A percentile compares a stretch with the other conserved stretches of the same genome.
phyloP scores from a whole-genome alignment of 2,797 vertebrate genomes.

The Passerculus sandwichensis region DNA sequence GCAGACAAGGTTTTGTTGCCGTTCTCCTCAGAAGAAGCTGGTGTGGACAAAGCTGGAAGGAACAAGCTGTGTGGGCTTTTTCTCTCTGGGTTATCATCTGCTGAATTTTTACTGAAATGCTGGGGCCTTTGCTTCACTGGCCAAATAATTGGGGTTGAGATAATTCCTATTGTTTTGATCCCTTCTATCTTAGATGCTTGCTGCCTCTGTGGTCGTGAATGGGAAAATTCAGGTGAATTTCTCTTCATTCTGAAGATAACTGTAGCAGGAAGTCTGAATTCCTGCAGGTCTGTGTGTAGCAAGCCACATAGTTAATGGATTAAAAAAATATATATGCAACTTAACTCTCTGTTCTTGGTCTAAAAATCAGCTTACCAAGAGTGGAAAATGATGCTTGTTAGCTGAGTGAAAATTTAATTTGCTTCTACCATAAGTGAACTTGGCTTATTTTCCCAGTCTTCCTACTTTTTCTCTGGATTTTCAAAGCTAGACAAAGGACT shows the following conservation, averaged over 20 bases:
- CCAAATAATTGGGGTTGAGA: constrained; percentile 86
- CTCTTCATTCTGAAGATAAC: constrained; percentile 71
- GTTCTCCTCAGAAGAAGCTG: constrained; percentile 51
- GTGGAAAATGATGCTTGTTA: neutral
- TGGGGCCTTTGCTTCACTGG: constrained; percentile 81
- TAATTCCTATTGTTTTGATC: constrained; percentile 81
- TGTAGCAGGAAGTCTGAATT: constrained; percentile 72
- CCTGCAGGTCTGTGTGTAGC: constrained; percentile 72
- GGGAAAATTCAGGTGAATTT: constrained; percentile 60
- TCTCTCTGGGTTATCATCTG: constrained; percentile 44
- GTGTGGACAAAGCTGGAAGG: constrained; percentile 30
- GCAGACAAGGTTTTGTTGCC: constrained; percentile 22
- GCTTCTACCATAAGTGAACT: neutral
- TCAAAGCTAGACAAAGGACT: neutral
- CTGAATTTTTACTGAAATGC: constrained; percentile 35
- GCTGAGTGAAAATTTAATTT: neutral
- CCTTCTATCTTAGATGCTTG: constrained; percentile 73
- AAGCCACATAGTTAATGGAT: constrained; percentile 60
- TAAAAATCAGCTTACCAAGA: neutral
- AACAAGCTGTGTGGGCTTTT: constrained; percentile 37
- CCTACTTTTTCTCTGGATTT: neutral
- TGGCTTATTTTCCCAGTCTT: neutral
- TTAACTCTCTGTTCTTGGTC: neutral
- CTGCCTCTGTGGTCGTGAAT: constrained; percentile 14
- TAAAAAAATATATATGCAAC: constrained; percentile 50